phyloP scores from a whole-genome alignment of 2,888 invertebrate species.

The Celastrina argiolus region DNA sequence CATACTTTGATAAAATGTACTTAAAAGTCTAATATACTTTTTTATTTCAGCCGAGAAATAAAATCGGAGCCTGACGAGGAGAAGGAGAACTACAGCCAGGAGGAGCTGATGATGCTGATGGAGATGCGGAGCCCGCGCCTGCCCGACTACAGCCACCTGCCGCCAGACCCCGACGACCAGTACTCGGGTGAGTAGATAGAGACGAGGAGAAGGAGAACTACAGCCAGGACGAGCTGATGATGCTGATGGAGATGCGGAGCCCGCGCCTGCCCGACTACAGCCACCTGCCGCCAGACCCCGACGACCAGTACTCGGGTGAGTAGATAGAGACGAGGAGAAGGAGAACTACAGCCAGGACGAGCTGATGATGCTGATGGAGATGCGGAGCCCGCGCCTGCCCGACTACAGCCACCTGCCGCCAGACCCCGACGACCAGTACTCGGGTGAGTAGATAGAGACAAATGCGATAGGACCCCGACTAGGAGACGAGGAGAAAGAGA shows the following conservation, averaged over 20 bases:
- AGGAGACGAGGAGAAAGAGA: conserved; percentile 35
- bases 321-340: conserved; percentile 31
- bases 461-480: too few species aligned
- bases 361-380: conserved; percentile 38
- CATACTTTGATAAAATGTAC: too few species aligned
- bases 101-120: conserved; percentile 37
- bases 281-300: conserved; percentile 64
- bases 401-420: conserved; percentile 67
- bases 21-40: not conserved
- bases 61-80: conserved; percentile 42
- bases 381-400: conserved; percentile 59
- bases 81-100: conserved; percentile 33
- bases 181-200: conserved; percentile 33
- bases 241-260: conserved; percentile 48
- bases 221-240: conserved; percentile 36
- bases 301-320: conserved; percentile 39
- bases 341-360: conserved; percentile 36
- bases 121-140: conserved; percentile 59
- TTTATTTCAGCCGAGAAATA: conserved; percentile 44
- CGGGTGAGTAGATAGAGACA: conserved; percentile 31
- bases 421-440: conserved; percentile 48
- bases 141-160: conserved; percentile 63
- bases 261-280: conserved; percentile 63
- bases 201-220: conserved; percentile 34
- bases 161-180: conserved; percentile 56